Evolutionary conservation across 1,140 invertebrate species (phyloP), one percentile per base, ranked within the genome.

Genomic region (Drosophila elegans): DNA sequence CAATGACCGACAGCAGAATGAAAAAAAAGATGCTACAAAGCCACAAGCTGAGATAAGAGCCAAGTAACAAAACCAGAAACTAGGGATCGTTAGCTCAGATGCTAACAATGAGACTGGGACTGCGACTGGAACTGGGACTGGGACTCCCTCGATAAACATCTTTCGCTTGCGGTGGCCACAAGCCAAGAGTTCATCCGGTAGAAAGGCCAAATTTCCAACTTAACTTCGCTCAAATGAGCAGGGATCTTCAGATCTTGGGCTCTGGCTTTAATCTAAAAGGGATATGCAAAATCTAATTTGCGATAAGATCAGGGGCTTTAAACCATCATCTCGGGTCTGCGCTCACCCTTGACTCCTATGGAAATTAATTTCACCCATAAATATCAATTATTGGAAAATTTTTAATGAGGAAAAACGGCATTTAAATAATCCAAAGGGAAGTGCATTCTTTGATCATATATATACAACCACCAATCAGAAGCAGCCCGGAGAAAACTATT

Each of bases 31-130:
- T 83, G 60, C 48, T 64, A 78, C 73, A 84, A 84, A 83, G 76
- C 84, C 84, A 80, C 84, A 88, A 88, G 84, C 85, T 82, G 84
- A 89, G 84, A 88, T 88, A 89, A 84, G 85, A 67, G 45, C 54
- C 51, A 45, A 51, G 66, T 59, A 78, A 80, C 69, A 82, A 61
- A 75, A 66, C 61, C 72, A 80, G n/a, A 66, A 55, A 59, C 55
- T 63, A 48, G 53, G 60, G 60, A 74, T 84, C 68, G 52, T 78
- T 74, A 67, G 55, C 68, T 68, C 42, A 7, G 27, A 21, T 32
- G 53, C 66, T 54, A 53, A 86, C 82, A 81, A 74, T 85, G 48
- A 63, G 56, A 59, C 39, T 72, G 46, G 48, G 48, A 49, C 27
- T 57, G 42, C 27, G 34, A 42, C 16, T 21, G 16, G 16, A 21